Percentiles rank a stretch among this genome's conserved stretches.
Evolutionary conservation across 2,888 invertebrate genomes (phyloP).

Genomic region (Anorthoa munda): DNA sequence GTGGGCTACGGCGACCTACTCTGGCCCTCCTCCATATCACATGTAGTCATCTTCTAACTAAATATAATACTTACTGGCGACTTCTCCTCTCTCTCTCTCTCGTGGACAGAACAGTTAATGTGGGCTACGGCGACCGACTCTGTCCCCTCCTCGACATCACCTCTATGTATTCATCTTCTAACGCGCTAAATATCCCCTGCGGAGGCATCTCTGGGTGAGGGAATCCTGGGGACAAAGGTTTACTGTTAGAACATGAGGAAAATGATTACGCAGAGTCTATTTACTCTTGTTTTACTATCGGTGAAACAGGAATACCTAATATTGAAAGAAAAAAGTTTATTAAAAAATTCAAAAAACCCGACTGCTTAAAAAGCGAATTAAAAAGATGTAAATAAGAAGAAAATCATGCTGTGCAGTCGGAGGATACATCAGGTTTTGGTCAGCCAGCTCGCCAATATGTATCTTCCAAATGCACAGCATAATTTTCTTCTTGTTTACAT

Average conservation of each 20-base stretch:
- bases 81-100: slow-evolving; percentile 68
- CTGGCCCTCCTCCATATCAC: slow-evolving; percentile 88
- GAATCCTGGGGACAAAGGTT: slow-evolving; percentile 73
- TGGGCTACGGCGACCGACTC: slow-evolving; percentile 87
- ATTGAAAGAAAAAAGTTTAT: too few species aligned
- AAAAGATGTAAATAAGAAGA: too few species aligned
- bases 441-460: too few species aligned
- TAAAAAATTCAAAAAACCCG: too few species aligned
- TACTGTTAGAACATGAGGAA: background rate
- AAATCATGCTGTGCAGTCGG: too few species aligned
- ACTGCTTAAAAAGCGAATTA: too few species aligned
- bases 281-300: background rate
- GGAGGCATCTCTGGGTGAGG: slow-evolving; percentile 82
- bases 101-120: slow-evolving; percentile 56
- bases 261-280: background rate
- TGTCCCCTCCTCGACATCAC: slow-evolving; percentile 88
- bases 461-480: too few species aligned
- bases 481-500: too few species aligned
- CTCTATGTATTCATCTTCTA: slow-evolving; percentile 86
- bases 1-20: slow-evolving; percentile 87
- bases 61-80: slow-evolving; percentile 75
- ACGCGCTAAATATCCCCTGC: slow-evolving; percentile 78
- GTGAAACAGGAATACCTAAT: background rate
- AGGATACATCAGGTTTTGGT: too few species aligned
- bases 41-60: slow-evolving; percentile 85